Conservation (phyloP, 1,140 invertebrate genomes). For the Ephestia elutella region DNA sequence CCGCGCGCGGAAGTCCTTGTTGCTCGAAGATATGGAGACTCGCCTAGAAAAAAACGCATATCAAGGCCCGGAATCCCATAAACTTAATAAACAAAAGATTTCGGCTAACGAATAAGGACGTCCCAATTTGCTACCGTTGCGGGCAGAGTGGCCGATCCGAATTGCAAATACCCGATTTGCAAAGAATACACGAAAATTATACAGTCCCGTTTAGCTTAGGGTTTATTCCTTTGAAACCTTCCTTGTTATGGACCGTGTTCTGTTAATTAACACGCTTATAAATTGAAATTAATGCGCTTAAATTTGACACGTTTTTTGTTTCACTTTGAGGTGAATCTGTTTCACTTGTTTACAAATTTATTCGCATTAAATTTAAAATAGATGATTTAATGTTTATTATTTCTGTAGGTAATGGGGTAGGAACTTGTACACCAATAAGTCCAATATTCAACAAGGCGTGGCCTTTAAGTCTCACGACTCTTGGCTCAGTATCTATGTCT, state of each 20-base stretch:
- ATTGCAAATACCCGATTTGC: constrained; percentile 51
- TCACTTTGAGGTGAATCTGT: not conserved
- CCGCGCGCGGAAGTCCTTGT: too few species aligned
- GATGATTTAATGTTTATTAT: too few species aligned
- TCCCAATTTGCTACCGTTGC: constrained; percentile 32
- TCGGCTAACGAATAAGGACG: constrained; percentile 9
- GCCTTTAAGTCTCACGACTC: too few species aligned
- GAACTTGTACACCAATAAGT: too few species aligned
- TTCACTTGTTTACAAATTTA: not conserved
- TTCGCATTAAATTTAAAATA: too few species aligned
- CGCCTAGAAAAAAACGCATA: too few species aligned
- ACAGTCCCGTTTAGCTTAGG: constrained; percentile 20
- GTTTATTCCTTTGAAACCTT: constrained; percentile 19
- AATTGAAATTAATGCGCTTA: not conserved
- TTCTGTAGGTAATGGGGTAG: too few species aligned
- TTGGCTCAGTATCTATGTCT: too few species aligned
- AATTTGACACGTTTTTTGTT: not conserved
- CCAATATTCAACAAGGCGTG: too few species aligned
- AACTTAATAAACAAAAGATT: constrained; percentile 13
- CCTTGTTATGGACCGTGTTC: not conserved
- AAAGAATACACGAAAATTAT: constrained; percentile 53
- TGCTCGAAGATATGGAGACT: too few species aligned
- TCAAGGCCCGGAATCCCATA: too few species aligned
- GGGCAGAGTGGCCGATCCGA: constrained; percentile 29
- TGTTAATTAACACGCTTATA: constrained; percentile 5